Evolutionary conservation across 2,113 vertebrate genomes (phyloP).

Genomic region (Phylloscopus trochilus): DNA sequence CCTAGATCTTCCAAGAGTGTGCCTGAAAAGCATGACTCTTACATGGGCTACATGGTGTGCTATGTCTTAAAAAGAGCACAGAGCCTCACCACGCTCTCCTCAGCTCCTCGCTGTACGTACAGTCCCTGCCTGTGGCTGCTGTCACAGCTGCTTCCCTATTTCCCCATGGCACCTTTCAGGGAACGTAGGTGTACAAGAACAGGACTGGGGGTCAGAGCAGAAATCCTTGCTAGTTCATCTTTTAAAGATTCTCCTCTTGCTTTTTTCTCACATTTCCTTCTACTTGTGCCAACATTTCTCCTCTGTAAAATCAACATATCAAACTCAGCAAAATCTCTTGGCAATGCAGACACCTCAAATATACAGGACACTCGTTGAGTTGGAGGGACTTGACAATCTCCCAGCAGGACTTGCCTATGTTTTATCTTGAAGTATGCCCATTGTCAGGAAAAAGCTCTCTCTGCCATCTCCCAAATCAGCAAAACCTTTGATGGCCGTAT

Average conservation of each 20-base stretch:
- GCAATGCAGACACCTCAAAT: neutral
- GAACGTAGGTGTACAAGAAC: neutral
- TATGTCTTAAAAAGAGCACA: neutral
- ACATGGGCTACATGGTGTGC: neutral
- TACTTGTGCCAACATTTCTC: neutral
- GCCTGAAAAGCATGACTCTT: constrained; percentile 30
- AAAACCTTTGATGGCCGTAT: neutral
- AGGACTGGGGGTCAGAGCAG: neutral
- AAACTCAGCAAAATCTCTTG: neutral
- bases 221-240: neutral
- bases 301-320: neutral
- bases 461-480: neutral
- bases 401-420: neutral
- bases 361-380: neutral
- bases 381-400: neutral
- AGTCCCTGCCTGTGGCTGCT: neutral
- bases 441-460: neutral
- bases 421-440: neutral
- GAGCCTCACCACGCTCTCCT: neutral
- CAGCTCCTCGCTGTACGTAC: neutral
- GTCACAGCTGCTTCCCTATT: neutral
- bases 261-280: neutral
- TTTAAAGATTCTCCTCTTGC: neutral
- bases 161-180: neutral
- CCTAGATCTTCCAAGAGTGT: neutral